Base-by-base conservation (phyloP, 2,113 vertebrate species). In the Otis tarda region DNA sequence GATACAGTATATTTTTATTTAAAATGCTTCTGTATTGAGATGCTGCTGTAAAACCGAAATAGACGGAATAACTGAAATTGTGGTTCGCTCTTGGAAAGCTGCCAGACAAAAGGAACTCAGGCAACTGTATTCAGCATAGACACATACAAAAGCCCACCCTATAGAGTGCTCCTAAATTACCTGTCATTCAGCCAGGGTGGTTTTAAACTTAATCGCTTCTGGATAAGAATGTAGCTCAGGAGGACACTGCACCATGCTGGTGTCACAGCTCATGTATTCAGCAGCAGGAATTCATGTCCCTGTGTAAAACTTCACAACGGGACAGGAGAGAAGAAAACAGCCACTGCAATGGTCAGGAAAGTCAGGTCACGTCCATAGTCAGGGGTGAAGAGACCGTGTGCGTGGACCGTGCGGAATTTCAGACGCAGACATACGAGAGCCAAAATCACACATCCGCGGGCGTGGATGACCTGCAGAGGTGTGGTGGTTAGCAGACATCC, bases 171-270 rank as follows among this genome's bases (percentile, higher is more conserved):
- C 89, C 87, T 85, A 93, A 97, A 97, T 97, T 97, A 95, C 92
- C 93, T 97, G 96, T 94, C 97, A 95, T 83, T 97, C 96, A 97
- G 78, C 90, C 69, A 78, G 92, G 76, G 67, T 59, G 92, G 91
- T 30, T 93, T 94, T 67, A 78, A 85, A 53, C 95, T 96, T 95
- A 94, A 94, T 96, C 76, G 27, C 85, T 96, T 91, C 83, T 90
- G 96, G 95, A 61, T 94, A 92, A 63, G 93, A 94, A 77, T n/a
- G 73, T 80, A 77, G 92, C 96, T 95, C 89, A 55, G 96, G 96
- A 96, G 87, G 94, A 83, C 69, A 21, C 79, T 83, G 96, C 90
- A 89, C 81, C 92, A 84, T 13, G 76, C 92, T 83, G 81, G 57
- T 86, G 94, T 93, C 92, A 90, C 96, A 91, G 89, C 96, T 90